A percentile compares a stretch with the other conserved stretches of the same genome.
These are phyloP conservation scores for Kryptopterus vitreolus DNA, from an alignment of 2,797 vertebrate genomes.

Conservation along the genomic window DNA sequence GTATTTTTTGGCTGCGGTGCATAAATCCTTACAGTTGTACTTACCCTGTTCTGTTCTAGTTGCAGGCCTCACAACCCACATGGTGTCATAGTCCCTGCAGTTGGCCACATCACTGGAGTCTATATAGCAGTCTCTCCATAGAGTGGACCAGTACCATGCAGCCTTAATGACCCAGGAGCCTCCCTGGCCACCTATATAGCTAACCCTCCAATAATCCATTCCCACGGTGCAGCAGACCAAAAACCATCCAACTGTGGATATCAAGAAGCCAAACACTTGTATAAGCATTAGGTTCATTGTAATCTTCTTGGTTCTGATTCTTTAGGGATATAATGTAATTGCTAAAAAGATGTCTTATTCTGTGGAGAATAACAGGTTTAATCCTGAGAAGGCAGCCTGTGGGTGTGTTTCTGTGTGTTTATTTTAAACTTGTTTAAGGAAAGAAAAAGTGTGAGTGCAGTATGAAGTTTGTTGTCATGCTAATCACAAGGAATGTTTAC, in stretches of 20 bases:
- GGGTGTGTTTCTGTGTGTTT: slow-evolving; percentile 16
- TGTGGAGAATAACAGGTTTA: not conserved
- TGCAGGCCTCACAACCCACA: slow-evolving; percentile 66
- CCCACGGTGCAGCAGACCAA: slow-evolving; percentile 74
- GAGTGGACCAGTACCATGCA: slow-evolving; percentile 77
- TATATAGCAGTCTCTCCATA: slow-evolving; percentile 76
- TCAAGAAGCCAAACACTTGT: slow-evolving; percentile 73
- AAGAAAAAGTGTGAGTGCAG: not conserved
- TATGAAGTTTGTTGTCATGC: slow-evolving; percentile 30
- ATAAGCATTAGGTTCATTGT: slow-evolving; percentile 72
- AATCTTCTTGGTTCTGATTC: not conserved
- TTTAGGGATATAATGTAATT: not conserved
- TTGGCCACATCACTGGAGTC: slow-evolving; percentile 69
- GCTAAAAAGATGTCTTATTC: not conserved
- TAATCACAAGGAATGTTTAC: slow-evolving; percentile 64
- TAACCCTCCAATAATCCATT: slow-evolving; percentile 75
- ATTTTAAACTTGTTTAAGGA: slow-evolving; percentile 27
- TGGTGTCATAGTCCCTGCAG: slow-evolving; percentile 71
- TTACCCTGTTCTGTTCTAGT: slow-evolving; percentile 25
- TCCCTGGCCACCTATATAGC: slow-evolving; percentile 71
- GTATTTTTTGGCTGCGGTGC: not conserved
- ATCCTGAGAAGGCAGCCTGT: slow-evolving; percentile 11
- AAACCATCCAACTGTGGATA: slow-evolving; percentile 73
- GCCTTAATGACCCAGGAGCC: slow-evolving; percentile 75
- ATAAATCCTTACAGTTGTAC: not conserved